A percentile compares a stretch with the other conserved stretches of the same genome.
These are phyloP conservation scores for Enteromius mattozi DNA, from an alignment of 2,797 vertebrate genomes.

Conservation along the genomic window DNA sequence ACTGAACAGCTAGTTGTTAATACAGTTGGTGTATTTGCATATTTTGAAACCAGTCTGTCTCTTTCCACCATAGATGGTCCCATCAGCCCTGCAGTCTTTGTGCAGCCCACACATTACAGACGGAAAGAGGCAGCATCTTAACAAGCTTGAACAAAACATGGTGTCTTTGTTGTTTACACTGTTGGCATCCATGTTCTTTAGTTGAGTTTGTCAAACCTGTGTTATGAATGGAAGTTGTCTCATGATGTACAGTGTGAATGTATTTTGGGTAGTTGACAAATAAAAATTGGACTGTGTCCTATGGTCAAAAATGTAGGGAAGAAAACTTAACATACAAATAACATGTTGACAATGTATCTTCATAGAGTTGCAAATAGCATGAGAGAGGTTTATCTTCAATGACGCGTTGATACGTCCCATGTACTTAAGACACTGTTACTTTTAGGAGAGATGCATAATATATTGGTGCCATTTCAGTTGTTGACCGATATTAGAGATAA, in stretches of 20 bases:
- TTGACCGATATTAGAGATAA: background rate
- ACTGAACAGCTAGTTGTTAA: background rate
- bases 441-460: background rate
- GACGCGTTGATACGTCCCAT: no score
- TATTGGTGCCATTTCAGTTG: background rate
- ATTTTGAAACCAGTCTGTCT: constrained; percentile 1
- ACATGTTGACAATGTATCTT: no score
- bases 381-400: no score
- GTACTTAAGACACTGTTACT: background rate
- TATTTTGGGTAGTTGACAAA: background rate
- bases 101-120: background rate
- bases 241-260: background rate
- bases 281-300: no score
- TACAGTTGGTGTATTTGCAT: constrained; percentile 5
- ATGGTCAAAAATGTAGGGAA: no score
- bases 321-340: no score
- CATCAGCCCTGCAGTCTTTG: constrained; percentile 11
- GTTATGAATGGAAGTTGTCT: background rate
- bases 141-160: constrained; percentile 4
- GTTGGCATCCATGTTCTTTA: background rate
- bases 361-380: no score
- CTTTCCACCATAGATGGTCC: background rate
- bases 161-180: background rate
- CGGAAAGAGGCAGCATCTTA: background rate
- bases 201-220: background rate